Evolutionary conservation across 1,140 invertebrate species (phyloP).

Genomic region (Psix sp.): DNA sequence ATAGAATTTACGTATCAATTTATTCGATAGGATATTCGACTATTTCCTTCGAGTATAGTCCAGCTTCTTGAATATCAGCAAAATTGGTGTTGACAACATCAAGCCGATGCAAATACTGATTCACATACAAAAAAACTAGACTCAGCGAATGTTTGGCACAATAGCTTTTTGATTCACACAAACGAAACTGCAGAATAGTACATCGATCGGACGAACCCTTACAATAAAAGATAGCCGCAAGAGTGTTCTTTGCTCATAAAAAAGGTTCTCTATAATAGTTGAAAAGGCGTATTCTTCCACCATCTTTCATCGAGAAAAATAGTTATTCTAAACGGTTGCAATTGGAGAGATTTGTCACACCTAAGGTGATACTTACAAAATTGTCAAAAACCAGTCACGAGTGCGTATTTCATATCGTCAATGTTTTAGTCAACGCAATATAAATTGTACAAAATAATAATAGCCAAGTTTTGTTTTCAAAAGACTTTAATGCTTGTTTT

Average conservation of each 20-base stretch:
- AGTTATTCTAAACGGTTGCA: conserved; percentile 11
- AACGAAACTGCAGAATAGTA: conserved; percentile 28
- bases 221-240: conserved; percentile 30
- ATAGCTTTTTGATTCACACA: conserved; percentile 38
- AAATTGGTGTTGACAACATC: conserved; percentile 34
- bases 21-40: too few relatives aligned
- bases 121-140: conserved; percentile 12
- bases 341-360: conserved; percentile 10
- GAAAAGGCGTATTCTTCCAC: conserved; percentile 3
- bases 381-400: too few relatives aligned
- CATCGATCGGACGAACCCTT: conserved; percentile 34
- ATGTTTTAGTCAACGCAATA: too few relatives aligned
- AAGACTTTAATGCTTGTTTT: too few relatives aligned
- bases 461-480: too few relatives aligned
- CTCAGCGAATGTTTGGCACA: conserved; percentile 38
- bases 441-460: too few relatives aligned
- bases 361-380: too few relatives aligned
- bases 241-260: conserved; percentile 23
- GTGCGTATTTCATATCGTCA: too few relatives aligned
- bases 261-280: conserved; percentile 15
- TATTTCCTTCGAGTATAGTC: too few relatives aligned
- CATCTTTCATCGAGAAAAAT: conserved; percentile 10
- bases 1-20: too few relatives aligned
- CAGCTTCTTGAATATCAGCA: conserved; percentile 13
- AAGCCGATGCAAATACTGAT: conserved; percentile 41